phyloP scores from a whole-genome alignment of 1,140 invertebrate genomes.

The Lepidurus couesii region DNA sequence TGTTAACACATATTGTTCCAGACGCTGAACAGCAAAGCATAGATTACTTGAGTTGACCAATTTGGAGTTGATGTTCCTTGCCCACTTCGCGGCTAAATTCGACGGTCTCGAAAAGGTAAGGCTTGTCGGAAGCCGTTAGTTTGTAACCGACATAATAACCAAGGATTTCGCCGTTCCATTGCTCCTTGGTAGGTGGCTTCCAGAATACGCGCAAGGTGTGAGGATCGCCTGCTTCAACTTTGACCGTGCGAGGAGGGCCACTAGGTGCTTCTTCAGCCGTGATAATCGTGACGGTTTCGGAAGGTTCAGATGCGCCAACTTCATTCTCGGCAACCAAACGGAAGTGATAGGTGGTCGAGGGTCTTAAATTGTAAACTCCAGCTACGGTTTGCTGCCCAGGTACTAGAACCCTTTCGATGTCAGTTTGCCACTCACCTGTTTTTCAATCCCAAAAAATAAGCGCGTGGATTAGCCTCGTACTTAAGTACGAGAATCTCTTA shows the following conservation, averaged over 20 bases:
- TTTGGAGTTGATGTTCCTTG: slow-evolving; percentile 74
- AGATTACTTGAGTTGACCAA: slow-evolving; percentile 66
- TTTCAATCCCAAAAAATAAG: not conserved
- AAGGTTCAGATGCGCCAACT: slow-evolving; percentile 83
- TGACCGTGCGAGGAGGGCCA: slow-evolving; percentile 55
- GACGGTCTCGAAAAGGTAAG: slow-evolving; percentile 84
- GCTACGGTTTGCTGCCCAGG: slow-evolving; percentile 79
- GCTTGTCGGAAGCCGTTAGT: slow-evolving; percentile 79
- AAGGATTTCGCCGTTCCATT: slow-evolving; percentile 85
- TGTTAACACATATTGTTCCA: not conserved
- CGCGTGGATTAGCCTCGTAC: slow-evolving; percentile 83
- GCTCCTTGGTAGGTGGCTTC: slow-evolving; percentile 81
- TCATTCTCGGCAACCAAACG: slow-evolving; percentile 91
- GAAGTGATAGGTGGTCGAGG: slow-evolving; percentile 86
- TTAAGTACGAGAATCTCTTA: slow-evolving; percentile 51
- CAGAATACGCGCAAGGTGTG: slow-evolving; percentile 86
- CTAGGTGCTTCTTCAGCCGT: slow-evolving; percentile 79
- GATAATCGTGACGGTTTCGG: slow-evolving; percentile 84
- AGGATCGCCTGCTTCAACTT: slow-evolving; percentile 85
- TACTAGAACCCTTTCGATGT: slow-evolving; percentile 75
- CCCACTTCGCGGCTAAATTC: slow-evolving; percentile 85
- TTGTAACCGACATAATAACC: slow-evolving; percentile 70
- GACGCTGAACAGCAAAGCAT: not conserved
- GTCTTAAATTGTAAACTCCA: slow-evolving; percentile 78
- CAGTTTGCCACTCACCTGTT: slow-evolving; percentile 58